Evolutionary conservation across 2,888 invertebrate species (phyloP).

Genomic region (Spodoptera littoralis): DNA sequence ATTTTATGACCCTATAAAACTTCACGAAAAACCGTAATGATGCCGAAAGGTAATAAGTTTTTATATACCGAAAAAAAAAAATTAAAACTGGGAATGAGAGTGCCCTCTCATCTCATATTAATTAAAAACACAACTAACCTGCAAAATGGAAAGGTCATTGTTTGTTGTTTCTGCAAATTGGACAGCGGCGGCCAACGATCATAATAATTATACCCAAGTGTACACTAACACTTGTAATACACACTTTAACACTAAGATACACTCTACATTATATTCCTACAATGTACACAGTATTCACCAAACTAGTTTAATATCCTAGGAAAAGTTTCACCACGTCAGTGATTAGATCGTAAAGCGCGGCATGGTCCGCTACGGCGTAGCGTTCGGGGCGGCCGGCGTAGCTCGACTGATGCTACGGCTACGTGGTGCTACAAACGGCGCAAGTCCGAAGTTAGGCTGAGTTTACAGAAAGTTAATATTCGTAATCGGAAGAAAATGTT

Average conservation of each 20-base stretch:
- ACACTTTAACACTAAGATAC: constrained; percentile 65
- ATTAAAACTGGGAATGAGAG: constrained; percentile 25
- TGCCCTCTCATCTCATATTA: constrained; percentile 65
- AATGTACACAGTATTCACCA: constrained; percentile 59
- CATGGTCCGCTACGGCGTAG: constrained; percentile 69
- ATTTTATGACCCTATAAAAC: constrained; percentile 47
- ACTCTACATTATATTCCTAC: constrained; percentile 53
- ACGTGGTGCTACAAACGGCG: constrained; percentile 72
- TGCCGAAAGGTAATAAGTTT: constrained; percentile 50
- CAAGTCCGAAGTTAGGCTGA: constrained; percentile 70
- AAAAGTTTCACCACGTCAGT: constrained; percentile 61
- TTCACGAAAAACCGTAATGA: constrained; percentile 41
- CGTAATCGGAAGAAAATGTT: constrained; percentile 45
- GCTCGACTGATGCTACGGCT: constrained; percentile 74
- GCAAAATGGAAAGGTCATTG: constrained; percentile 82
- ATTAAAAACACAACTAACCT: constrained; percentile 85
- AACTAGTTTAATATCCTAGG: constrained; percentile 44
- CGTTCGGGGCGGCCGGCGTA: constrained; percentile 74
- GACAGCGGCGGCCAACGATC: constrained; percentile 66
- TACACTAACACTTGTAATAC: constrained; percentile 65
- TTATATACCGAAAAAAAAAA: constrained; percentile 45
- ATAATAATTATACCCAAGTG: constrained; percentile 65
- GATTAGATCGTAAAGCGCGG: constrained; percentile 65
- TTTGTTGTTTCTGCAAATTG: constrained; percentile 75
- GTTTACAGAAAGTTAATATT: constrained; percentile 53